Evolutionary conservation across 2,888 invertebrate species (phyloP).

Genomic region (Stenichneumon culpator): DNA sequence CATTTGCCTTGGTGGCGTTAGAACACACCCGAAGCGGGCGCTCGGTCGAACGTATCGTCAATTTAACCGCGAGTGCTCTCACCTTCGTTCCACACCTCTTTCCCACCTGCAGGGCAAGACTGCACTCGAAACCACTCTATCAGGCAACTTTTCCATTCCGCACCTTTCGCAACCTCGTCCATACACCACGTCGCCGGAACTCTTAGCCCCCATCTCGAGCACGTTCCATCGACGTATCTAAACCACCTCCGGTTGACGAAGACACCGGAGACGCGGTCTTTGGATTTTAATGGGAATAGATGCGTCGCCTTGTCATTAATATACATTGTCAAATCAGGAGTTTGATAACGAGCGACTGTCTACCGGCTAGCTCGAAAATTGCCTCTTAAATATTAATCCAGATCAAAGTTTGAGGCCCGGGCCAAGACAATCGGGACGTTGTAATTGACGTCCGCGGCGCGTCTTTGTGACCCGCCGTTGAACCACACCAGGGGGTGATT

Average conservation of each 20-base stretch:
- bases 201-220: not conserved
- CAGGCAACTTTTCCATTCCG: slow-evolving; percentile 28
- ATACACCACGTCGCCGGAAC: not conserved
- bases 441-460: slow-evolving; percentile 9
- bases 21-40: not conserved
- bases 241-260: not conserved
- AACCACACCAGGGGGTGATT: not conserved
- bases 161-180: not conserved
- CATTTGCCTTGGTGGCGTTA: slow-evolving; percentile 13
- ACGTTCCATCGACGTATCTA: not conserved
- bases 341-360: slow-evolving; percentile 60
- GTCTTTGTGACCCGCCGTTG: not conserved
- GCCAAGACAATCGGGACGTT: slow-evolving; percentile 34
- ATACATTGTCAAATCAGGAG: slow-evolving; percentile 73
- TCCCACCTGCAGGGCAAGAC: slow-evolving; percentile 27
- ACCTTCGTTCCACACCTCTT: slow-evolving; percentile 6
- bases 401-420: slow-evolving; percentile 81
- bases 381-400: slow-evolving; percentile 82
- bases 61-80: slow-evolving; percentile 45
- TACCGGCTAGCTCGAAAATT: slow-evolving; percentile 73
- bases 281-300: slow-evolving; percentile 31
- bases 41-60: slow-evolving; percentile 32
- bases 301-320: slow-evolving; percentile 72
- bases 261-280: not conserved
- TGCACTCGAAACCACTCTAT: slow-evolving; percentile 21